phyloP scores from a whole-genome alignment of 2,888 invertebrate species.

The Kryphioiulus occultus region DNA sequence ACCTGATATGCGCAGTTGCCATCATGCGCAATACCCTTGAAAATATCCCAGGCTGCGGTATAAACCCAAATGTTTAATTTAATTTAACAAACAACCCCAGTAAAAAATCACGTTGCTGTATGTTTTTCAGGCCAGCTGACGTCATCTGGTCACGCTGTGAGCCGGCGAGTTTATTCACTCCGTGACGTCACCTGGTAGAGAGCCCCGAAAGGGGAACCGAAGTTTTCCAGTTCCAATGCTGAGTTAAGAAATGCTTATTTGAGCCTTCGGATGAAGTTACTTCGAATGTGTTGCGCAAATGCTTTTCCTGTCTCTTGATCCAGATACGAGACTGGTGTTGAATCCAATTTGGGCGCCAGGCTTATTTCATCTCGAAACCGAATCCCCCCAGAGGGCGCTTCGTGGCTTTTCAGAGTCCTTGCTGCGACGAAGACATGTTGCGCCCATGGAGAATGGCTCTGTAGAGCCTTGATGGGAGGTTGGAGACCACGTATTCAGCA shows the following conservation, averaged over 20 bases:
- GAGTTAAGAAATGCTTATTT: not conserved
- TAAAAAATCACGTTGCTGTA: not conserved
- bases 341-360: not conserved
- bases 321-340: not conserved
- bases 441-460: slow-evolving; percentile 47
- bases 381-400: not conserved
- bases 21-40: not conserved
- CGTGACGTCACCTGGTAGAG: slow-evolving; percentile 17
- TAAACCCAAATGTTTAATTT: not conserved
- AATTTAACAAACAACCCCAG: not conserved
- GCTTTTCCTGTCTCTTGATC: not conserved
- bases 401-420: not conserved
- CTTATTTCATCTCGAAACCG: not conserved
- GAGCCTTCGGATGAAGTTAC: not conserved
- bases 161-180: slow-evolving; percentile 47
- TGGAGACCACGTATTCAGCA: slow-evolving; percentile 45
- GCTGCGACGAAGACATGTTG: slow-evolving; percentile 45
- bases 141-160: slow-evolving; percentile 39
- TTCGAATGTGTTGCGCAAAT: not conserved
- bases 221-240: not conserved
- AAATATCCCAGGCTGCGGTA: not conserved
- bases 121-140: slow-evolving; percentile 40
- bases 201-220: not conserved
- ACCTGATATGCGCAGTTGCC: not conserved
- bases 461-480: slow-evolving; percentile 43